Evolutionary conservation across 2,113 vertebrate genomes (phyloP).

Genomic region (Aplodontia rufa): DNA sequence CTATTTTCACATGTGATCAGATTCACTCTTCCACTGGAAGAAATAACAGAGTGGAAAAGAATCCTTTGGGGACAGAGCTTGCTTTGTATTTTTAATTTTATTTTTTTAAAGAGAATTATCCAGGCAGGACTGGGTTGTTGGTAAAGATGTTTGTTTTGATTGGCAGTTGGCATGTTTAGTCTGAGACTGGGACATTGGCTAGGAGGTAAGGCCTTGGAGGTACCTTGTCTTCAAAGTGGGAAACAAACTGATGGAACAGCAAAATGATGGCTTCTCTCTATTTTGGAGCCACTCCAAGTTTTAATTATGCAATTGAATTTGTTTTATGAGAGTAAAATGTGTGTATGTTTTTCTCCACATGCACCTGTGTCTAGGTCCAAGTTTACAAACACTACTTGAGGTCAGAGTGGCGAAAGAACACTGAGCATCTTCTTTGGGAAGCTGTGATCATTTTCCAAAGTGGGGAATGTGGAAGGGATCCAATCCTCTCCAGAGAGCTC

Average conservation of each 20-base stretch:
- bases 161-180: slow-evolving; percentile 73
- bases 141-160: slow-evolving; percentile 73
- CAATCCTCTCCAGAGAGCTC: not conserved
- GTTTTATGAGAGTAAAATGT: not conserved
- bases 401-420: not conserved
- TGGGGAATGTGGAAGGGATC: not conserved
- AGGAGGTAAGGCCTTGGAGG: not conserved
- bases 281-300: not conserved
- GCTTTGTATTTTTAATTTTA: not conserved
- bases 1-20: not conserved
- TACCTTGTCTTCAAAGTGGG: not conserved
- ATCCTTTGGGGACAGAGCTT: slow-evolving; percentile 51
- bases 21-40: not conserved
- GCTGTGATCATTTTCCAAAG: not conserved
- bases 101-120: slow-evolving; percentile 1
- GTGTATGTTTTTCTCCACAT: not conserved
- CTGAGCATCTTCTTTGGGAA: not conserved
- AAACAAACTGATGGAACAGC: not conserved
- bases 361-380: not conserved
- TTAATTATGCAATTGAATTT: not conserved
- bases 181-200: slow-evolving; percentile 7
- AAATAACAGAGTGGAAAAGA: not conserved
- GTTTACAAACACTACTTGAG: not conserved
- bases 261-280: not conserved
- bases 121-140: slow-evolving; percentile 54